These are phyloP conservation scores for cattle (Bos taurus) DNA, from an alignment of 2,113 vertebrate species.

Conservation along the genomic window ARS-UCD2.0 NC_037334.1:100216501-100217000, in stretches of 20 bases:
- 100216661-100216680: neutral
- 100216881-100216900: neutral
- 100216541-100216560: neutral
- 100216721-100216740: neutral
- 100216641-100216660: neutral
- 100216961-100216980: neutral
- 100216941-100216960: neutral
- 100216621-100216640: neutral
- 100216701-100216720: neutral
- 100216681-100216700: neutral
- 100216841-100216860: neutral
- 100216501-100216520: neutral
- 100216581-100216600: neutral
- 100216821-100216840: neutral
- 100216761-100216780: neutral
- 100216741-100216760: neutral
- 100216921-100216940: neutral
- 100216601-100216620: neutral
- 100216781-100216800: neutral
- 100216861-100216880: neutral
- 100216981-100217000: neutral
- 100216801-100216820: neutral
- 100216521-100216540: neutral
- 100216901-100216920: neutral
- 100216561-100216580: neutral